Conservation (phyloP, 2,113 vertebrate species). For the Stigmatopora nigra region DNA sequence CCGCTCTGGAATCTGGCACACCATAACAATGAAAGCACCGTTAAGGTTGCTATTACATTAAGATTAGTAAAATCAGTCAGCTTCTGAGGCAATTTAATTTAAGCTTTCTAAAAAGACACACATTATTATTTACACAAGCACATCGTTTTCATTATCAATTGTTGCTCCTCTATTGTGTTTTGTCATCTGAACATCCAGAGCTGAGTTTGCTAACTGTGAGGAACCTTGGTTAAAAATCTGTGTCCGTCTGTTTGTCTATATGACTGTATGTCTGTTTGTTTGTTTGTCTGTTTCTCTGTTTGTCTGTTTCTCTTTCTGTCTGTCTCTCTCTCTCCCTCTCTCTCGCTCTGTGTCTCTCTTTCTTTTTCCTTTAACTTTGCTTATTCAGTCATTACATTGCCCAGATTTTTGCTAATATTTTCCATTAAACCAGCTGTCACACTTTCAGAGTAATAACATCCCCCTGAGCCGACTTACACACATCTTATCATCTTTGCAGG, state of each 20-base stretch:
- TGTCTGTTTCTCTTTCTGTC: too few relatives aligned
- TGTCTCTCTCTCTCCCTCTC: too few relatives aligned
- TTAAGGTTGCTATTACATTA: background rate
- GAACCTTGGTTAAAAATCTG: too few relatives aligned
- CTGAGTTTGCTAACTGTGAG: too few relatives aligned
- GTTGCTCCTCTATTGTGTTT: too few relatives aligned
- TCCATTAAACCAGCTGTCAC: constrained; percentile 55
- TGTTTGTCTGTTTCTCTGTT: too few relatives aligned
- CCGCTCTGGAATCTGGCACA: constrained; percentile 80
- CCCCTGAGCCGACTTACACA: constrained; percentile 52
- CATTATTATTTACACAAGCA: background rate
- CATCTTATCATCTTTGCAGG: constrained; percentile 49
- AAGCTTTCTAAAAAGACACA: background rate
- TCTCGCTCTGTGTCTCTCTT: background rate
- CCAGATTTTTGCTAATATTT: constrained; percentile 21
- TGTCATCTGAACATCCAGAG: too few relatives aligned
- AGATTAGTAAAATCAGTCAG: background rate
- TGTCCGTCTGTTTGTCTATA: too few relatives aligned
- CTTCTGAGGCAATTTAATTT: background rate
- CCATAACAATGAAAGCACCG: constrained; percentile 35
- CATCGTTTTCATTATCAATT: background rate
- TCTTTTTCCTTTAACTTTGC: too few relatives aligned
- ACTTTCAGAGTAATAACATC: constrained; percentile 51
- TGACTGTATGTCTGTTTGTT: too few relatives aligned
- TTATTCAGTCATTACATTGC: background rate